Evolutionary conservation across 2,888 invertebrate genomes (phyloP), one percentile per base, ranked within the genome.

Genomic region (Lamproptera curius): DNA sequence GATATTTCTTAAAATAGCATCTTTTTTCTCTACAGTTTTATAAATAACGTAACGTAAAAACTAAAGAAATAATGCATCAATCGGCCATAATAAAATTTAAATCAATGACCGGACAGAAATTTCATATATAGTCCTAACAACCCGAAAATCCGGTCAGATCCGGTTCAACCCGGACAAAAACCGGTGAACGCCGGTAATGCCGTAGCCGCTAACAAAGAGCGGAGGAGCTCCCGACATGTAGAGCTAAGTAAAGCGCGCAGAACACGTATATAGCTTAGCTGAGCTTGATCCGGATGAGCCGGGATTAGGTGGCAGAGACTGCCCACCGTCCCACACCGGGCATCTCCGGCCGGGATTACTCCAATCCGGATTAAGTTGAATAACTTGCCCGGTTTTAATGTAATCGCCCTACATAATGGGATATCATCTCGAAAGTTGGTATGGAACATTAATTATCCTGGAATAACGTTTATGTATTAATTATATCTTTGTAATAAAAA

Each of bases 331-430:
- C 76, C 75, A 75, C 76, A 62, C 76, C 77, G n/a, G n/a, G 76
- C 79, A 76, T 79, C 81, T 81, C 78, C 76, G 68, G 66, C n/a
- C 66, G 69, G 78, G 84, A 84, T 85, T 83, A 86, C 78, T 66
- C 57, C 59, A 68, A 85, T 83, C 80, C 83, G 82, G 82, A 84
- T 84, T 79, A 81, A 66, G 74, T 76, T 71, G 77, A 83, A 83
- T 82, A 83, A 78, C 78, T 80, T 72, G 74, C 71, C 52, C 61
- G 62, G 74, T 70, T 68, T 62, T 64, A 60, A 52, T 57, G 59
- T 67, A 66, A 58, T 58, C 53, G 50, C 23, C 39, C 36, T n/a
- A 23, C 34, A 16, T 16, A 16, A 35, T 4, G 26, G 11, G 37
- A 17, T 35, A 41, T 11, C 34, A 35, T 35, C 35, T 3, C 9